Base-by-base conservation (phyloP, 1,140 invertebrate species). In the Aphis gossypii region DNA sequence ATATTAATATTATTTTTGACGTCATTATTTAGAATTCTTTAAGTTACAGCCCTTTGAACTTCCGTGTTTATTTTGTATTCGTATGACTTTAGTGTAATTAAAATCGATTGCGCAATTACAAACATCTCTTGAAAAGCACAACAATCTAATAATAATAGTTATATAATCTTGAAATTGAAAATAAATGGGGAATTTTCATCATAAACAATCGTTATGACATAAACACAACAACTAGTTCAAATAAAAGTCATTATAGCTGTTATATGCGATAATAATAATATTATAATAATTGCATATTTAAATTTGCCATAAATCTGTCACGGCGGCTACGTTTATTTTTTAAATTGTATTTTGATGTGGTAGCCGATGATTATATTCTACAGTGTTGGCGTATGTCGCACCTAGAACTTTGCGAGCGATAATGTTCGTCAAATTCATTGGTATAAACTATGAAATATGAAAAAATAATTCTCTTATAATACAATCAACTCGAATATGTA, bases 271-370 rank as follows among this genome's bases (percentile, higher is more conserved):
- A n/a, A 68, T 68, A 68, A n/a, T 68, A 68, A n/a, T n/a, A 76
- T 76, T n/a, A 76, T 76, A n/a, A n/a, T 76, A 76, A 76, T 76
- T 76, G 60, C n/a, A 5, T n/a, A 76, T 76, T 76, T 76, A n/a
- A 30, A 76, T n/a, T 76, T 76, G 14, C 11, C n/a, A 76, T 76
- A 76, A 76, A 76, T 76, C 14, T 35, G 2, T 68, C 11, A 68
- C 60, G 30, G n/a, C 60, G 30, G n/a, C 3, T 68, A 11, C 60
- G n/a, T n/a, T 76, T n/a, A 35, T n/a, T 7, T 76, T n/a, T 76
- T 11, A 1, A n/a, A n/a, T 76, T 76, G 60, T n/a, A 18, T n/a
- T 76, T 76, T 60, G 4, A 14, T n/a, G n/a, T 76, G n/a, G 60
- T 76, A 76, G 14, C 14, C n/a, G 30, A 76, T n/a, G 14, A n/a